Conservation (phyloP, 2,888 invertebrate species). For the Dicyrtomina minuta region DNA sequence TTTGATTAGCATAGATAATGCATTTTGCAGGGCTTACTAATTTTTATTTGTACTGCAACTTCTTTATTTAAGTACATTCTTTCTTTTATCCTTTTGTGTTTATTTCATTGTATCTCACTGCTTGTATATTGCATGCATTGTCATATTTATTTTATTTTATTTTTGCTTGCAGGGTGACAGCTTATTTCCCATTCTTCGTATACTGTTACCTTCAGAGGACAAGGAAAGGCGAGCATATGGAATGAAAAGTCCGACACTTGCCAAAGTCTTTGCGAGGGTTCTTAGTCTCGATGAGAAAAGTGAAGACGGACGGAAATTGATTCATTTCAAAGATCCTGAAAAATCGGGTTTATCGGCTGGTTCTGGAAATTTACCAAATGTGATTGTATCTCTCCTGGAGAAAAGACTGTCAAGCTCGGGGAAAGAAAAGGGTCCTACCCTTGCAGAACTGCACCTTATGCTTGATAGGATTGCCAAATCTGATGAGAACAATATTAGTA, state of each 20-base stretch:
- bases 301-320: slow-evolving; percentile 40
- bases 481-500: slow-evolving; percentile 34
- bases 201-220: slow-evolving; percentile 42
- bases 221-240: slow-evolving; percentile 41
- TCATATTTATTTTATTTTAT: neutral
- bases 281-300: slow-evolving; percentile 43
- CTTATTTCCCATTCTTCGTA: slow-evolving; percentile 42
- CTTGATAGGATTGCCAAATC: slow-evolving; percentile 42
- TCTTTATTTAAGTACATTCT: too few relatives aligned
- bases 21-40: too few relatives aligned
- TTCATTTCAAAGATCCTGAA: slow-evolving; percentile 41
- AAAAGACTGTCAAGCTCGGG: slow-evolving; percentile 3
- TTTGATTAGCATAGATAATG: neutral
- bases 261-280: slow-evolving; percentile 42
- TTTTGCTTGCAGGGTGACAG: slow-evolving; percentile 47
- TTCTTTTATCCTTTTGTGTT: neutral
- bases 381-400: slow-evolving; percentile 34
- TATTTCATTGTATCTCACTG: neutral
- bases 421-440: neutral
- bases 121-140: neutral
- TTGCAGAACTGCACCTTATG: slow-evolving; percentile 38
- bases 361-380: slow-evolving; percentile 41
- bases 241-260: slow-evolving; percentile 41
- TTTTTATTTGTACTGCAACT: too few relatives aligned
- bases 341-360: slow-evolving; percentile 17